Evolutionary conservation across 2,113 vertebrate genomes (phyloP).

Genomic region (Pao palembangensis): DNA sequence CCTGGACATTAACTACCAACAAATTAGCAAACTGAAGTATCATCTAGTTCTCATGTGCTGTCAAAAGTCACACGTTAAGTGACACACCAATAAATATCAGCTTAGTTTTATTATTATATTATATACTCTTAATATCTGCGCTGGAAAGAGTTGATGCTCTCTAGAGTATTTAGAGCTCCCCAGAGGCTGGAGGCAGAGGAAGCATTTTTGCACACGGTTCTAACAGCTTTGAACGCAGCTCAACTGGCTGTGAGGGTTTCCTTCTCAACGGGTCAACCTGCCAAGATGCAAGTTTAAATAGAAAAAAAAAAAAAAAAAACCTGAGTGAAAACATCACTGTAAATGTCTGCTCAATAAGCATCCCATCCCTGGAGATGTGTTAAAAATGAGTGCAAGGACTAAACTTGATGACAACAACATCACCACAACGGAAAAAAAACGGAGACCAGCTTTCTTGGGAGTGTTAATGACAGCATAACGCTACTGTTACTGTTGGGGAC

Average conservation of each 20-base stretch:
- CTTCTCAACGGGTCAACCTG: slow-evolving; percentile 58
- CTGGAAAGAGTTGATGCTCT: slow-evolving; percentile 15
- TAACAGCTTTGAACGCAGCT: slow-evolving; percentile 53
- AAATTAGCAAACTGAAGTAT: not conserved
- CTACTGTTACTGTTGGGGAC: slow-evolving; percentile 29
- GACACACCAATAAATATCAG: not conserved
- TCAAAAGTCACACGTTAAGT: not conserved
- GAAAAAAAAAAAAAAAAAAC: too few species aligned
- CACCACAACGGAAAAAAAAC: slow-evolving; percentile 24
- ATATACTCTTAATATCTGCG: slow-evolving; percentile 10
- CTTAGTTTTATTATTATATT: slow-evolving; percentile 9
- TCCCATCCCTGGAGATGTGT: slow-evolving; percentile 60
- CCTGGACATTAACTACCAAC: not conserved
- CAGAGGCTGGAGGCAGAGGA: slow-evolving; percentile 50
- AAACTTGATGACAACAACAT: slow-evolving; percentile 68
- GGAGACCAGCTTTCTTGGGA: slow-evolving; percentile 41
- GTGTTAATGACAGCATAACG: slow-evolving; percentile 44
- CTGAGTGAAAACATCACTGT: slow-evolving; percentile 35
- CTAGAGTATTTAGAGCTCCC: slow-evolving; percentile 40
- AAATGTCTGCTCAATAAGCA: slow-evolving; percentile 61
- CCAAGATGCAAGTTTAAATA: slow-evolving; percentile 61
- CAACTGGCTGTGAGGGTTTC: slow-evolving; percentile 45
- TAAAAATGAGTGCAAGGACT: slow-evolving; percentile 65
- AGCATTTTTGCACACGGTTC: slow-evolving; percentile 44
- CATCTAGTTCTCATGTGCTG: not conserved